phyloP scores from a whole-genome alignment of 2,888 invertebrate species.

The Mythimna impura region DNA sequence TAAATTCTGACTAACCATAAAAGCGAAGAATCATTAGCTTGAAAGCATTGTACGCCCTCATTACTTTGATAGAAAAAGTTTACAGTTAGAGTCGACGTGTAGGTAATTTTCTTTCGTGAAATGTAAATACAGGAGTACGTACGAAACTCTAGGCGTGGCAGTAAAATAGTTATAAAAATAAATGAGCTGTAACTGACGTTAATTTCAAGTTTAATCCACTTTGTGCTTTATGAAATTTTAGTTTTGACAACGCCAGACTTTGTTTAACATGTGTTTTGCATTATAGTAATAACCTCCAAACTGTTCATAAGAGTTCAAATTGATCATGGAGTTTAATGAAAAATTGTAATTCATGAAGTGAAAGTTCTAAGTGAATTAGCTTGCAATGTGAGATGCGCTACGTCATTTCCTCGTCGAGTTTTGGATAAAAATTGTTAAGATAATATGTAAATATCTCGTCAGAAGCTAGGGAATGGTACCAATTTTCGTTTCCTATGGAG shows the following conservation, averaged over 20 bases:
- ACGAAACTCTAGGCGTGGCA: constrained; percentile 36
- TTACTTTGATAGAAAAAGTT: constrained; percentile 55
- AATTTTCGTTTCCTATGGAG: too few species aligned
- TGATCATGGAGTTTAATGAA: constrained; percentile 13
- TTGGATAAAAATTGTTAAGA: background rate
- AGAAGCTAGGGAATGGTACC: too few species aligned
- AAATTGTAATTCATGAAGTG: constrained; percentile 11
- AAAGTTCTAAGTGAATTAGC: background rate
- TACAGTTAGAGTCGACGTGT: constrained; percentile 48
- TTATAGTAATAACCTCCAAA: constrained; percentile 23
- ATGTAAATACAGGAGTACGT: constrained; percentile 51
- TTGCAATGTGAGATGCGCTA: background rate
- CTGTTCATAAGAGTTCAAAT: constrained; percentile 27
- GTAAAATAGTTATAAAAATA: constrained; percentile 60
- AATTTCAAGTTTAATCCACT: constrained; percentile 68
- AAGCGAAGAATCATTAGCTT: constrained; percentile 37
- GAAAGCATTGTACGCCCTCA: constrained; percentile 44
- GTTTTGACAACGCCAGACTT: constrained; percentile 63
- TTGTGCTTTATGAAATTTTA: constrained; percentile 60
- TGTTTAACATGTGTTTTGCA: constrained; percentile 44
- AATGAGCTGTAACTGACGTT: constrained; percentile 62
- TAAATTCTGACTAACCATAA: constrained; percentile 27
- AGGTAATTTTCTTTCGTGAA: constrained; percentile 44
- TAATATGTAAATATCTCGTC: background rate
- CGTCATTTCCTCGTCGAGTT: constrained; percentile 2